Conservation (phyloP, 2,888 invertebrate genomes). For the Geophilus truncorum region DNA sequence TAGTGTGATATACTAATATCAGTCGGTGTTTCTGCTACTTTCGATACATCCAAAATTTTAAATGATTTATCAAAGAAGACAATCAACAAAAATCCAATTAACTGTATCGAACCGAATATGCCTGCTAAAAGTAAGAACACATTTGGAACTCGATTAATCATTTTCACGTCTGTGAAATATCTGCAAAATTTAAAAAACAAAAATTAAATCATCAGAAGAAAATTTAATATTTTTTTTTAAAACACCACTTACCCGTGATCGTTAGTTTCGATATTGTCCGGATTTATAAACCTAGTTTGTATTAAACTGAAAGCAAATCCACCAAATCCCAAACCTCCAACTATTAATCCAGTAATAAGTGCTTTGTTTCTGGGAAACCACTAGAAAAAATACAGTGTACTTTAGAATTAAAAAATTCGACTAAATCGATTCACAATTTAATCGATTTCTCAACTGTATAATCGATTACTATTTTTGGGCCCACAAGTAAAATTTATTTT, state of each 20-base stretch:
- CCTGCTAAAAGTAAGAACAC: constrained; percentile 45
- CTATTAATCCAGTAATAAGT: constrained; percentile 47
- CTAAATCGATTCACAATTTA: too few species aligned
- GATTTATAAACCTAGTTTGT: constrained; percentile 49
- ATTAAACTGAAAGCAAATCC: constrained; percentile 47
- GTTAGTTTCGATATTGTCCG: constrained; percentile 42
- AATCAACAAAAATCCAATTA: constrained; percentile 43
- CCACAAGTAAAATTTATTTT: too few species aligned
- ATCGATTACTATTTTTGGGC: too few species aligned
- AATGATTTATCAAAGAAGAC: constrained; percentile 33
- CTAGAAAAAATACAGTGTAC: constrained; percentile 38
- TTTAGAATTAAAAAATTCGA: too few species aligned
- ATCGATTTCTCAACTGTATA: too few species aligned
- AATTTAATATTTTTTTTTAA: constrained; percentile 8
- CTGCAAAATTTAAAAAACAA: too few species aligned
- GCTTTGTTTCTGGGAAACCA: constrained; percentile 48
- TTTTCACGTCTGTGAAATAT: constrained; percentile 42
- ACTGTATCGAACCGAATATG: constrained; percentile 44
- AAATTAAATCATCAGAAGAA: not conserved
- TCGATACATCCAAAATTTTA: too few species aligned
- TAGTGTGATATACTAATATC: too few species aligned
- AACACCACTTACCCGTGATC: constrained; percentile 36
- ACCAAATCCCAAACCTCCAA: constrained; percentile 48
- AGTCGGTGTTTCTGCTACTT: too few species aligned
- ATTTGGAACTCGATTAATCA: constrained; percentile 45